Evolutionary conservation across 2,888 invertebrate species (phyloP).

Genomic region (Crepidodera aurea): DNA sequence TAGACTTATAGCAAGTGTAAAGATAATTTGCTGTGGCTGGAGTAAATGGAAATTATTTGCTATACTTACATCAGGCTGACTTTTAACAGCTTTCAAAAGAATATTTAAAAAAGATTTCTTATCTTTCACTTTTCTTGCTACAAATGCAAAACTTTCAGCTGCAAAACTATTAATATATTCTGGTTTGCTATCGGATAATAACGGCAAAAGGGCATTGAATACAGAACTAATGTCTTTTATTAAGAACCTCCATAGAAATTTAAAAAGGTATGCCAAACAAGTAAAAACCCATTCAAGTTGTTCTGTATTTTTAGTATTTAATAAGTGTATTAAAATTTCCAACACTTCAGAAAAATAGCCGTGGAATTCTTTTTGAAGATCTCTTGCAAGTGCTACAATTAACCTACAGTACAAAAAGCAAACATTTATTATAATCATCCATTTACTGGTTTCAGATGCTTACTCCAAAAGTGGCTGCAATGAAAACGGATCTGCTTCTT

Average conservation of each 20-base stretch:
- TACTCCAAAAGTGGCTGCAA: conserved; percentile 87
- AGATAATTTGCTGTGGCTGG: not conserved
- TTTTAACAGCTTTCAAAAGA: conserved; percentile 72
- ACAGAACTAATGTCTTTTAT: conserved; percentile 80
- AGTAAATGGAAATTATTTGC: no score
- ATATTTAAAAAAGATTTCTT: conserved; percentile 76
- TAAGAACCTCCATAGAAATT: conserved; percentile 84
- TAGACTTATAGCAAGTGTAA: no score
- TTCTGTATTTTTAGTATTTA: conserved; percentile 81
- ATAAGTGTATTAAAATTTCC: conserved; percentile 73
- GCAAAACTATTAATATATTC: conserved; percentile 92
- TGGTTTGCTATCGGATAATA: conserved; percentile 80
- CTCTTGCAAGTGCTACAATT: conserved; percentile 84
- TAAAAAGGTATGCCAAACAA: conserved; percentile 89
- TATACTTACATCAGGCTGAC: conserved; percentile 72
- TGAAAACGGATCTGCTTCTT: conserved; percentile 74
- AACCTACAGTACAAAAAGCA: conserved; percentile 69
- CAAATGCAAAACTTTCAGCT: conserved; percentile 95
- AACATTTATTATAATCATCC: no score
- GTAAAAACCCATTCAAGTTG: conserved; percentile 86
- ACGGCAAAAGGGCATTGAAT: conserved; percentile 75
- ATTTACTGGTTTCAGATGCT: no score
- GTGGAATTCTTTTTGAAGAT: conserved; percentile 89
- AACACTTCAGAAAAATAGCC: conserved; percentile 82
- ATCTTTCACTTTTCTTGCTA: conserved; percentile 87